phyloP scores from a whole-genome alignment of 2,888 invertebrate species.

The Thelaira solivaga region DNA sequence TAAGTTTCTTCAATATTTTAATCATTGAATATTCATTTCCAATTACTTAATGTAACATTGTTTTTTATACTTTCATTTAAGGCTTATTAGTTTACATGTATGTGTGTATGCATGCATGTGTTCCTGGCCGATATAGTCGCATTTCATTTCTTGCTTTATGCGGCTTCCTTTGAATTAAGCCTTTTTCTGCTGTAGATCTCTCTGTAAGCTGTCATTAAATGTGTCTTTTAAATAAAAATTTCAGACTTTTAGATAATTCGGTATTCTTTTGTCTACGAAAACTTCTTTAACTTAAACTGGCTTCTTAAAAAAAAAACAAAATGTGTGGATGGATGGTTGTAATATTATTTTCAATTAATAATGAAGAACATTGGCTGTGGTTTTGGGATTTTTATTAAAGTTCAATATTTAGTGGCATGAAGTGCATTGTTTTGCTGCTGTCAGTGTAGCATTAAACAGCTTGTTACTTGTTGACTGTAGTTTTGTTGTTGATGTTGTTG shows the following conservation, averaged over 20 bases:
- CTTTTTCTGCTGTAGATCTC: constrained; percentile 10
- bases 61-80: too few species aligned
- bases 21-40: too few species aligned
- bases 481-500: constrained; percentile 24
- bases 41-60: too few species aligned
- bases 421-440: constrained; percentile 5
- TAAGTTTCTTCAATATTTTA: too few species aligned
- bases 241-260: constrained; percentile 43
- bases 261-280: constrained; percentile 40
- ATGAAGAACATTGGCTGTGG: not conserved
- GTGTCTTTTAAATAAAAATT: constrained; percentile 49
- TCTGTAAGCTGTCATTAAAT: constrained; percentile 52
- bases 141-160: not conserved
- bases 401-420: constrained; percentile 1
- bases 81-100: too few species aligned
- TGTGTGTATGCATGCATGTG: too few species aligned
- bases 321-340: not conserved
- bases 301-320: not conserved
- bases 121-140: not conserved
- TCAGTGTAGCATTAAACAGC: constrained; percentile 16
- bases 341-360: constrained; percentile 44
- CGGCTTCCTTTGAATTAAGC: constrained; percentile 19
- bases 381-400: not conserved
- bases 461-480: constrained; percentile 15
- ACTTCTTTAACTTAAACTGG: not conserved